Evolutionary conservation across 1,140 invertebrate species (phyloP).

Genomic region (Neodiprion fabricii): DNA sequence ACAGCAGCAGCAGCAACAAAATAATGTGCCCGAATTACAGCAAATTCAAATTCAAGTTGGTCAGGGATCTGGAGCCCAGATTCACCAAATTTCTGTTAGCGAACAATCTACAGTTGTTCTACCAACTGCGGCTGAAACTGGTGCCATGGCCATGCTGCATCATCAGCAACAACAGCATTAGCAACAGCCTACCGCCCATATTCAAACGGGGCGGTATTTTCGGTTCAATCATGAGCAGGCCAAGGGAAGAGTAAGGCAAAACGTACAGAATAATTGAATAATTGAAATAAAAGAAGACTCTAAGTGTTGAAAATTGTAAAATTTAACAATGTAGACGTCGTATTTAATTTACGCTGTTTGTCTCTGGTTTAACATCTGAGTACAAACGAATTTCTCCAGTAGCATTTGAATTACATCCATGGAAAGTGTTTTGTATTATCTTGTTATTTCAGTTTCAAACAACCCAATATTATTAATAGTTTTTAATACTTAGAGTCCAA

Average conservation of each 20-base stretch:
- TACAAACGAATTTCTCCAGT: no score
- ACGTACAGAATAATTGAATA: constrained; percentile 35
- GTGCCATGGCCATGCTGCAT: constrained; percentile 57
- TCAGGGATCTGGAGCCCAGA: constrained; percentile 56
- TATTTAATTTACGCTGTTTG: no score
- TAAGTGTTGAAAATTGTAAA: no score
- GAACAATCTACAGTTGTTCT: constrained; percentile 64
- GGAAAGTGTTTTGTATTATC: no score
- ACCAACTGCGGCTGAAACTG: constrained; percentile 62
- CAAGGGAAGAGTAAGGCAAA: constrained; percentile 37
- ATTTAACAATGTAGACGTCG: no score
- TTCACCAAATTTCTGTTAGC: constrained; percentile 56
- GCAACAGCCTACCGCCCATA: constrained; percentile 43
- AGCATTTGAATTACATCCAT: no score
- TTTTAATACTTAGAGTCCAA: no score
- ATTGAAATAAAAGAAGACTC: background rate
- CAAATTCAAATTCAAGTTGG: constrained; percentile 51
- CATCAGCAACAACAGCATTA: constrained; percentile 54
- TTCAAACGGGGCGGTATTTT: constrained; percentile 43
- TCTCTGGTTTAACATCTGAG: no score
- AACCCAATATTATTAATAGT: no score
- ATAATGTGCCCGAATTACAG: constrained; percentile 3
- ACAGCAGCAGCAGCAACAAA: constrained; percentile 35
- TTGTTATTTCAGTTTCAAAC: no score
- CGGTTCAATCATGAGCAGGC: constrained; percentile 46